A percentile compares a stretch with the other conserved stretches of the same genome.
Evolutionary conservation across 2,797 vertebrate species (phyloP).

Genomic region (Channallabes apus): DNA sequence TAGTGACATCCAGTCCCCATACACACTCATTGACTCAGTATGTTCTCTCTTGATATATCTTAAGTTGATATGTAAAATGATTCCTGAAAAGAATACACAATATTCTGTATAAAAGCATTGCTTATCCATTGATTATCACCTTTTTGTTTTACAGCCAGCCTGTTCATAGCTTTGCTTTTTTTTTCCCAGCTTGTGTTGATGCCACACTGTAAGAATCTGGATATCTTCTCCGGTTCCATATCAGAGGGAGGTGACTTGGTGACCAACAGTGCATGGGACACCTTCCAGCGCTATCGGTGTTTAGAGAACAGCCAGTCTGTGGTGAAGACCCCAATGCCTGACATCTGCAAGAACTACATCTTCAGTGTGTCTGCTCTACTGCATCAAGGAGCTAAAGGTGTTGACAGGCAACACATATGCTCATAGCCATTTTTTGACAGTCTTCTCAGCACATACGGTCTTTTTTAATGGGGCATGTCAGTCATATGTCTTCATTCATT

Average conservation of each 20-base stretch:
- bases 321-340: constrained; percentile 88
- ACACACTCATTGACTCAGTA: constrained; percentile 95
- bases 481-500: constrained; percentile 2
- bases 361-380: constrained; percentile 94
- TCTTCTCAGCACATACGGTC: constrained; percentile 9
- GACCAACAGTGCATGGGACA: constrained; percentile 85
- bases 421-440: constrained; percentile 11
- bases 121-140: not conserved
- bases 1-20: constrained; percentile 83
- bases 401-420: not conserved
- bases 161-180: not conserved
- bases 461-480: constrained; percentile 3
- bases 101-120: not conserved
- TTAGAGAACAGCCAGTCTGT: constrained; percentile 92
- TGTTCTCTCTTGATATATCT: constrained; percentile 56
- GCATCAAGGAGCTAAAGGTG: constrained; percentile 87
- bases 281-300: constrained; percentile 92
- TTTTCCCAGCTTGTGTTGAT: constrained; percentile 88
- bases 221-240: constrained; percentile 85
- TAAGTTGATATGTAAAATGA: not conserved
- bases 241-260: constrained; percentile 75
- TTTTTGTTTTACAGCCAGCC: not conserved
- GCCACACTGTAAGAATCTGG: constrained; percentile 92
- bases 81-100: not conserved
- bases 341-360: constrained; percentile 91